Evolutionary conservation across 2,113 vertebrate species (phyloP), one percentile per base, ranked within the genome.

Genomic region (Mustela lutreola): DNA sequence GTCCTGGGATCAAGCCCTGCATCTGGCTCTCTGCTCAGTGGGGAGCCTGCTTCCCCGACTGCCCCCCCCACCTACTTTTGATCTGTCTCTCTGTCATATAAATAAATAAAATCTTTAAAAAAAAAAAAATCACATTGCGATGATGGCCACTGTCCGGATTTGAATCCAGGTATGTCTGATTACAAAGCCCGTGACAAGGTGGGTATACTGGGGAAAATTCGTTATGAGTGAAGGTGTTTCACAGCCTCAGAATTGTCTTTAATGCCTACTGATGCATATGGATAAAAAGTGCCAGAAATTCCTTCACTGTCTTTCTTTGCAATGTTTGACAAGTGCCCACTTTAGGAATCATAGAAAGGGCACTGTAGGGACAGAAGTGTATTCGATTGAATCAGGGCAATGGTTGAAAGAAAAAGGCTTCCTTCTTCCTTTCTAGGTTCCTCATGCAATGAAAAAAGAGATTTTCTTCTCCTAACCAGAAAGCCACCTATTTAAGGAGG

Each of bases 401-500:
- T 26, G 16, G 11, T 79, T 71, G 31, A 33, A 28, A 10, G n/a
- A 31, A 75, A 85, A 94, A 79, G 36, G 3, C 22, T 70, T 60
- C 82, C 39, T 95, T 97, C 36, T 75, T 83, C 73, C 31, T 62
- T 91, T 5, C 1, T 36, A 24, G n/a, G 8, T 96, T 97, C 42
- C 15, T 85, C 42, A 42, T 28, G 36, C 89, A 76, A n/a, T 79
- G n/a, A 94, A 96, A 86, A 96, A 82, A 63, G 31, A 53, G 75
- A 79, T 94, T 95, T 50, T 98, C 67, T 82, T 93, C 79, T 82
- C 60, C 28, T 36, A 1, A 1, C 36, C 31, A 10, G 84, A 84
- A 98, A 96, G 65, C 83, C 88, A 22, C 79, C 80, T 73, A 5
- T 95, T 96, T 92, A 89, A 96, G 76, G 28, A 95, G 62, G 50